phyloP scores from a whole-genome alignment of 2,888 invertebrate genomes.

The Rhingia campestris region DNA sequence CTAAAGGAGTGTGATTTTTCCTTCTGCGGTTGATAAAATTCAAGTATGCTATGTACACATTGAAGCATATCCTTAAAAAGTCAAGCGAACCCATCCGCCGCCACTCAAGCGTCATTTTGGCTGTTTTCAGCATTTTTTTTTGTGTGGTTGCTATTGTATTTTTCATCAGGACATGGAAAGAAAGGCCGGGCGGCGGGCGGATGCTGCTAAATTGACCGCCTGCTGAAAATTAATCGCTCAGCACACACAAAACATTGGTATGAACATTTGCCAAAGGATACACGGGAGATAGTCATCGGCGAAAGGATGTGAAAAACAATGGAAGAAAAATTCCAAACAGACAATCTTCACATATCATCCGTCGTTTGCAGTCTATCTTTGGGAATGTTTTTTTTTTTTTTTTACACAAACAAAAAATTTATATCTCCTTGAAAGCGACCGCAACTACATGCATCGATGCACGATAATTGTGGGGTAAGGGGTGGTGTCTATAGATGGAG shows the following conservation, averaged over 20 bases:
- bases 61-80: conserved; percentile 66
- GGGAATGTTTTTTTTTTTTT: conserved; percentile 1
- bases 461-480: conserved; percentile 6
- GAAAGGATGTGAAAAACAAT: conserved; percentile 68
- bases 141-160: conserved; percentile 23
- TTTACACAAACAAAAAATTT: conserved; percentile 7
- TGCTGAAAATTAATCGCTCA: conserved; percentile 78
- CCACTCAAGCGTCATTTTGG: conserved; percentile 64
- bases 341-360: conserved; percentile 73
- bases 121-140: conserved; percentile 24
- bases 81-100: conserved; percentile 69
- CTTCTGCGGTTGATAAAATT: conserved; percentile 65
- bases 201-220: conserved; percentile 82
- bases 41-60: conserved; percentile 48
- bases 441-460: conserved; percentile 50
- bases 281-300: conserved; percentile 68
- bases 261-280: conserved; percentile 73
- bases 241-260: conserved; percentile 58
- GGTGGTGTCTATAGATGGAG: neutral
- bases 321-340: conserved; percentile 61
- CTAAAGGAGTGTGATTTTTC: conserved; percentile 59
- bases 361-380: conserved; percentile 65
- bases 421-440: conserved; percentile 43
- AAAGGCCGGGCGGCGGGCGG: conserved; percentile 77
- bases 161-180: conserved; percentile 56